Evolutionary conservation across 2,797 vertebrate species (phyloP), one percentile per base, ranked within the genome.

Genomic region (Apogon talboti): DNA sequence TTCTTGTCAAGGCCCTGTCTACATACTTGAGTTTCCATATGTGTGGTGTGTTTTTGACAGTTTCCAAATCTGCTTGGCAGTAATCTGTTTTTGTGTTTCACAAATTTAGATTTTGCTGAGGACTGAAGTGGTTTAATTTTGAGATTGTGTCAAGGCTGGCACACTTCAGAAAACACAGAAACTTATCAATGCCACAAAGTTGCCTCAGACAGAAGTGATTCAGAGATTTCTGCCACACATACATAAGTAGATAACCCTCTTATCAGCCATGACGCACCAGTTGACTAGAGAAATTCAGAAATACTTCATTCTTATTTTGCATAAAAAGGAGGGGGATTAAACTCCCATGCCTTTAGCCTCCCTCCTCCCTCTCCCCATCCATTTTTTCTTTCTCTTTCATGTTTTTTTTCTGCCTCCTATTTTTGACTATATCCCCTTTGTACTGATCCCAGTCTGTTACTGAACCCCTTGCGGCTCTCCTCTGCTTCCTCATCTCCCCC

Each of bases 261-360:
- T 86, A 86, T 85, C 68, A 58, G 57, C 66, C 38, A 45, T 84
- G 77, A 86, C 50, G 50, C 87, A 76, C 76, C 68, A 76, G 57
- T 84, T 78, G 77, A 89, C 81, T 80, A 0, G 48, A 79, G 64
- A 69, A 84, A 87, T 77, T 64, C 69, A 78, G 48, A 83, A 81
- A 82, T 73, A 81, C 71, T 65, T 82, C 15, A 24, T 68, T 72
- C 56, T 67, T 64, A 53, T 79, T 89, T 63, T 76, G 74, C 73
- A 83, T 83, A 71, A 82, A 82, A 54, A 67, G 14, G 69, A 49
- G 43, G 61, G 40, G 81, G 80, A 78, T 87, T 83, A 83, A 24
- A 76, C 64, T 71, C 67, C 60, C 66, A 40, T 69, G 71, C 45
- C 47, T 63, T 72, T 70, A 60, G 40, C 61, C 47, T 71, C 50